Conservation (phyloP, 2,888 invertebrate genomes). For the Pseudanteris insignis region DNA sequence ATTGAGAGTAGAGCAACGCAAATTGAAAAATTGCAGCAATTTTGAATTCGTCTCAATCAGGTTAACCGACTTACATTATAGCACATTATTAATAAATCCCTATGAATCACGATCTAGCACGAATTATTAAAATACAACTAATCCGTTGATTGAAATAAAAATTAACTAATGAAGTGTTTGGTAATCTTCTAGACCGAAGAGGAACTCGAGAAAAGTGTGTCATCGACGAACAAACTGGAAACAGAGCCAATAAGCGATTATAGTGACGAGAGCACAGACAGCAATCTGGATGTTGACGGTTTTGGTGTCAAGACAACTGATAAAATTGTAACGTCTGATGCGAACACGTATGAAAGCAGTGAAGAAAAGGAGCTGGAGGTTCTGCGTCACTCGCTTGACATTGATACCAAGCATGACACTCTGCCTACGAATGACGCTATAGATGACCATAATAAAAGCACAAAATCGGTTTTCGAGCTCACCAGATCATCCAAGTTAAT, state of each 20-base stretch:
- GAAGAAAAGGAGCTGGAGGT: slow-evolving; percentile 48
- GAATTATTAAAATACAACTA: too few relatives aligned
- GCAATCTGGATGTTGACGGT: slow-evolving; percentile 27
- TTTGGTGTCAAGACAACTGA: slow-evolving; percentile 22
- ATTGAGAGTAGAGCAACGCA: too few relatives aligned
- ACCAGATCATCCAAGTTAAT: slow-evolving; percentile 19
- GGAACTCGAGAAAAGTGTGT: too few relatives aligned
- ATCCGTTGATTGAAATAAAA: too few relatives aligned
- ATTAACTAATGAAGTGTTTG: too few relatives aligned
- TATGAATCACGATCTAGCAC: too few relatives aligned
- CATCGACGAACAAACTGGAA: slow-evolving; percentile 18
- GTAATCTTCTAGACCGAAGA: too few relatives aligned
- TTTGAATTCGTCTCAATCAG: too few relatives aligned
- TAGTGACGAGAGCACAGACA: slow-evolving; percentile 14
- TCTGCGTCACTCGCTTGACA: slow-evolving; percentile 25
- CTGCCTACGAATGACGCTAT: slow-evolving; percentile 24
- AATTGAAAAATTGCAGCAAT: too few relatives aligned
- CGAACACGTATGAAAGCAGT: slow-evolving; percentile 22
- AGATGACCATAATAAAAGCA: slow-evolving; percentile 29
- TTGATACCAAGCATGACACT: slow-evolving; percentile 24
- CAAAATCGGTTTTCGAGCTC: slow-evolving; percentile 18
- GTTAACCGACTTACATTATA: too few relatives aligned
- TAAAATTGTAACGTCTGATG: slow-evolving; percentile 20
- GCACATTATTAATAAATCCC: too few relatives aligned
- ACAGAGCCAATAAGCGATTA: slow-evolving; percentile 13